Evolutionary conservation across 2,888 invertebrate genomes (phyloP), one percentile per base, ranked within the genome.

Genomic region (Embidobia sp.): DNA sequence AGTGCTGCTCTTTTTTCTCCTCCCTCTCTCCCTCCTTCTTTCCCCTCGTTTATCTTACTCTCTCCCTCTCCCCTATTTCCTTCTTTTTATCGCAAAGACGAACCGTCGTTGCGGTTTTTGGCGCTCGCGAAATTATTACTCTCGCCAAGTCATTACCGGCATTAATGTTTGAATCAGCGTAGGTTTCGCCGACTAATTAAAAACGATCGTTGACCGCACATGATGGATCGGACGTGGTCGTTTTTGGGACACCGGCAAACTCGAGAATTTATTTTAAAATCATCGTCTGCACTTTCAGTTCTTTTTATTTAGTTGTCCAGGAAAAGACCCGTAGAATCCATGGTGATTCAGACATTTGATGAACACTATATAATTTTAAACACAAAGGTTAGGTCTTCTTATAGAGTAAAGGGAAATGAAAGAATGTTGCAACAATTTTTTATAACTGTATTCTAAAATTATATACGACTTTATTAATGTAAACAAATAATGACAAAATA

Each of bases 401-500:
- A n/a, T n/a, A n/a, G n/a, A n/a, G n/a, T n/a, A n/a, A n/a, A n/a
- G n/a, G n/a, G n/a, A n/a, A n/a, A n/a, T n/a, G n/a, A n/a, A n/a
- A n/a, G n/a, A n/a, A n/a, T n/a, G n/a, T n/a, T n/a, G n/a, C n/a
- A n/a, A n/a, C n/a, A n/a, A n/a, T n/a, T n/a, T n/a, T n/a, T n/a
- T n/a, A n/a, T n/a, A n/a, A n/a, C n/a, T n/a, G n/a, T n/a, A n/a
- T n/a, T n/a, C n/a, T n/a, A n/a, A n/a, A n/a, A n/a, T n/a, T n/a
- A n/a, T n/a, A n/a, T n/a, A n/a, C n/a, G n/a, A n/a, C n/a, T n/a
- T n/a, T n/a, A n/a, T n/a, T n/a, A n/a, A n/a, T 55, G 79, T 78
- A 80, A 80, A 83, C 81, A 80, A 82, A 84, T 85, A 82, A 83
- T 84, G 82, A 83, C 80, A 84, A 83, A 82, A 83, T 80, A 59